Base-by-base conservation (phyloP, 2,113 vertebrate genomes). In the Chaetura pelagica region DNA sequence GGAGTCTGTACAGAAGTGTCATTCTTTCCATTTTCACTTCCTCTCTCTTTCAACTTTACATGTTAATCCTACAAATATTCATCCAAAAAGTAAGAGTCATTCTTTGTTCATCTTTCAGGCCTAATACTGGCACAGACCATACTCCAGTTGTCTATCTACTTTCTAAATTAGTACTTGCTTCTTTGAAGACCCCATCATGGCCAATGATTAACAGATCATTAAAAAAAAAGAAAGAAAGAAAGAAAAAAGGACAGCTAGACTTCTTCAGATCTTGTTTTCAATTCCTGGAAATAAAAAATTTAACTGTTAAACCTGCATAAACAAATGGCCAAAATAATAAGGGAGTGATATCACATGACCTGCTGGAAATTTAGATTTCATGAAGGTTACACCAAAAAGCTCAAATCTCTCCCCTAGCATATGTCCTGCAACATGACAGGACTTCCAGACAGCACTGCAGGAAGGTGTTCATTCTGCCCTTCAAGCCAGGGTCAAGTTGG, bases 241-340 rank as follows among this genome's bases (percentile, higher is more conserved):
- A 58, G 49, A 23, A 23, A 13, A 15, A 2, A 8, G 48, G 1
- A 62, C 5, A 23, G 12, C 35, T 42, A 49, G 12, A 13, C 30
- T 91, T 87, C 61, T 84, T 72, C 54, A 30, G 57, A 84, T 61
- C n/a, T 46, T 79, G 40, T 32, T 64, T 95, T 90, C 74, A 87
- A 5, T 61, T 34, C 57, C 76, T 74, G 3, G 1, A 38, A 84
- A 90, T 58, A 87, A 96, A 66, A 93, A 81, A 73, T 22, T 7
- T 87, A 91, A 62, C 48, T 69, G 42, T 88, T 83, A 32, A 62
- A 75, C 23, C 40, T 62, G n/a, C 73, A 38, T 72, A 68, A 93
- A 82, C 26, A 79, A 92, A 73, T 35, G 48, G 64, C 15, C 58
- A 83, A 92, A 88, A 95, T 68, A 91, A 63, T n/a, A 78, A 72